These are phyloP conservation scores for Zoanthus sansibaricus DNA, from an alignment of 92 coral and sea anemone species.

Conservation along the genomic window DNA sequence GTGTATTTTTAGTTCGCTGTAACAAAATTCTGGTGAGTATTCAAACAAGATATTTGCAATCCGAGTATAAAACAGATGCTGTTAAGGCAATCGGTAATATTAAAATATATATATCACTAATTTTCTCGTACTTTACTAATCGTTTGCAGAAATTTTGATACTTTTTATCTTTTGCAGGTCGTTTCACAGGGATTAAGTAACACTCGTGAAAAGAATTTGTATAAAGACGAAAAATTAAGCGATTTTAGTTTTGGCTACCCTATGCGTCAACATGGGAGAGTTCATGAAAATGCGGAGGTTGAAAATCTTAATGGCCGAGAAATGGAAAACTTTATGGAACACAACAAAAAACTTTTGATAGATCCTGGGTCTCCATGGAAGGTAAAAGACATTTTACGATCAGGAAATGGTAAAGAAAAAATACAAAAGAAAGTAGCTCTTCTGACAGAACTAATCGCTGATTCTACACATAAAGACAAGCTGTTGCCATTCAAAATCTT, in stretches of 20 bases:
- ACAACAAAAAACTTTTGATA: neutral
- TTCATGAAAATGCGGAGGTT: neutral
- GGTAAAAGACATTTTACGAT: neutral
- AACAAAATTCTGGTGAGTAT: conserved; percentile 31
- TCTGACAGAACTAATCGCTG: neutral
- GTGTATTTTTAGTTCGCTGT: neutral
- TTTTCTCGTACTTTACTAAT: neutral
- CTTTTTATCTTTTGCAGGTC: conserved; percentile 15
- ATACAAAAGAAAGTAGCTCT: neutral
- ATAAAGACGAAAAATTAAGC: neutral
- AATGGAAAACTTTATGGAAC: neutral
- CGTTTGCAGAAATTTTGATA: neutral
- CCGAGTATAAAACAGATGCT: neutral
- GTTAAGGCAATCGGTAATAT: neutral
- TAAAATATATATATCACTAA: neutral
- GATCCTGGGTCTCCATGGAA: neutral
- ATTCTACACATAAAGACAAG: neutral
- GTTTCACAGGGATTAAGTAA: neutral
- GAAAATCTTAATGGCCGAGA: conserved; percentile 1
- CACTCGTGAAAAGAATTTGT: neutral
- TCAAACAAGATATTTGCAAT: neutral
- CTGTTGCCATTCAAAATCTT: neutral
- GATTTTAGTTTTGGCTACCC: neutral
- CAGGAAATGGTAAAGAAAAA: neutral
- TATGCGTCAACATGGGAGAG: neutral